Evolutionary conservation across 1,140 invertebrate species (phyloP).

Genomic region (Hyposmocoma kahamanoa): DNA sequence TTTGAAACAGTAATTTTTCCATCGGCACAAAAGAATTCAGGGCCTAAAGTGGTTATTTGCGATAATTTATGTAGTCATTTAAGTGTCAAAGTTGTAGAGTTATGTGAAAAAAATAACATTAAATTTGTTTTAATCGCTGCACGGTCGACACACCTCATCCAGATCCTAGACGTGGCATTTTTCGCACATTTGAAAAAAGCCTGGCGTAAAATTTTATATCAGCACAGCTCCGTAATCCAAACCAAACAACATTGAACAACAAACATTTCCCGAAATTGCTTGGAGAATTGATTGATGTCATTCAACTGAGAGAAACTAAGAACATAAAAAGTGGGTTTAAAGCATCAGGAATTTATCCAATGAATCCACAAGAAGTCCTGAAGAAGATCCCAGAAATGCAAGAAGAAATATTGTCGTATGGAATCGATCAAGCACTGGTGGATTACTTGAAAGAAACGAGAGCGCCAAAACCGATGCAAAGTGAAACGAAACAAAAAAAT

Average conservation of each 20-base stretch:
- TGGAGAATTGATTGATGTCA: slow-evolving; percentile 5
- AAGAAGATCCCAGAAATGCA: slow-evolving; percentile 23
- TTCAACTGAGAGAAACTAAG: slow-evolving; percentile 13
- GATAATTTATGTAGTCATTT: no score
- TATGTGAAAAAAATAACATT: no score
- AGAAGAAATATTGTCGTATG: slow-evolving; percentile 5
- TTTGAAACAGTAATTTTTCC: no score
- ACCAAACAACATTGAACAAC: slow-evolving; percentile 13
- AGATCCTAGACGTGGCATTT: no score
- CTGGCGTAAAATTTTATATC: no score
- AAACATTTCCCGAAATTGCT: slow-evolving; percentile 15
- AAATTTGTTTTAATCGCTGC: no score
- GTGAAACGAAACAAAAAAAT: slow-evolving; percentile 13
- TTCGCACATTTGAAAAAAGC: no score
- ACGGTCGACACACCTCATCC: no score
- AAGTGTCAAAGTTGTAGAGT: no score
- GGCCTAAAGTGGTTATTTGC: no score
- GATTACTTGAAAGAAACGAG: slow-evolving; percentile 15
- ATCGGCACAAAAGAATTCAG: no score
- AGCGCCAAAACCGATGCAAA: slow-evolving; percentile 11
- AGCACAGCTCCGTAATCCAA: no score
- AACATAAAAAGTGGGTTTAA: slow-evolving; percentile 29
- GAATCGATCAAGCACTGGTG: slow-evolving; percentile 9
- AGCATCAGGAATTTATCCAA: slow-evolving; percentile 36
- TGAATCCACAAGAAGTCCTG: slow-evolving; percentile 30